Evolutionary conservation across 2,113 vertebrate species (phyloP), one percentile per base, ranked within the genome.

Genomic region (Amazona guildingii): DNA sequence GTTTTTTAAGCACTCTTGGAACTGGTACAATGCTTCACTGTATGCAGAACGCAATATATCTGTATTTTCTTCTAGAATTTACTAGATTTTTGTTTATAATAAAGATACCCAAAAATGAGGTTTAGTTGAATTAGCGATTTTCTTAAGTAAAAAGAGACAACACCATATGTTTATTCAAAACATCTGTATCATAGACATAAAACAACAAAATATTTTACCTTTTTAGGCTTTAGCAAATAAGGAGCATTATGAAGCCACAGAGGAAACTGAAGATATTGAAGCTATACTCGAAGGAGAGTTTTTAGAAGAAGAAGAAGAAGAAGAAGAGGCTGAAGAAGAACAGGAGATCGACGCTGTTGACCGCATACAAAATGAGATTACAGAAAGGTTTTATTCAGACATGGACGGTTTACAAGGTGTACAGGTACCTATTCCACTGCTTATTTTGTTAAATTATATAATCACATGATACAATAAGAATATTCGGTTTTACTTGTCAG

Each of bases 211-310:
- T 81, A 37, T 67, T 96, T 94, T 81, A 62, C 80, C 33, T 78
- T 94, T 91, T 33, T 74, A 98, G 98, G 13, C 41, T 84, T 28
- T 44, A 74, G 37, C 11, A 80, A 57, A 74, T 29, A 74, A 35
- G 23, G 92, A 96, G 20, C 79, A 97, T 23, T 78, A 90, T 12
- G 97, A 98, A 23, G 51, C 75, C 24, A 81, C 75, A 51, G 97
- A 97, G 7, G 95, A 96, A 41, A 97, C 98, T 20, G 97, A 98
- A n/a, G 94, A 98, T 62, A 96, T 99, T 75, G 98, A 99, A 64
- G 97, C 97, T 59, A 94, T 98, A 76, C 97, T 99, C 31, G 96
- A 98, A 92, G 98, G 98, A 31, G 99, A 99, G 86, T 99, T 99
- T 96, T 97, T 97, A 41, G 98, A 97, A 95, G 94, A 96, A 11